Evolutionary conservation across 2,888 invertebrate species (phyloP), one percentile per base, ranked within the genome.

Genomic region (Drosophila koepferae): DNA sequence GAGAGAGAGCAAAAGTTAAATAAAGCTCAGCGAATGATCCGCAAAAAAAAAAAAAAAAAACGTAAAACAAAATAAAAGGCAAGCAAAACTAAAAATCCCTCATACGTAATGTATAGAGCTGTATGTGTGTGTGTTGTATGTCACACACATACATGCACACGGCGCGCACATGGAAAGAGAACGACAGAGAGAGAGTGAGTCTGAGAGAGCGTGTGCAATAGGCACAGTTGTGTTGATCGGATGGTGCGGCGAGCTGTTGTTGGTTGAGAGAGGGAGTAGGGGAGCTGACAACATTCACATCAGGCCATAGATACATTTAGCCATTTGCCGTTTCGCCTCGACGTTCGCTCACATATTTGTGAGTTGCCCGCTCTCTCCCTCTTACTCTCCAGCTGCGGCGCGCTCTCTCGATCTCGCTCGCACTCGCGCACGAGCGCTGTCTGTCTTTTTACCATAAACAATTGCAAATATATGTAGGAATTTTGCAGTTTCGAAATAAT

Each of bases 1-100:
- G 66, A 74, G 85, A 86, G 86, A 86, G 86, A 90, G 90, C 88
- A 90, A 89, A 90, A 87, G 91, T 86, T 86, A 86, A 86, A 90
- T 86, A 86, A 90, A 86, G 90, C 90, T 86, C 88, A 62, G 78
- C 87, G 69, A 86, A 85, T 86, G 85, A 85, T 85, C 85, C 84
- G 85, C 89, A 85, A 86, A 85, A 84, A 73, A 41, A 51, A 23
- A 23, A 23, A 23, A 20, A 20, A 20, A 20, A 71, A 51, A 74
- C 53, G 44, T 40, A 68, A 77, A 54, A 67, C 61, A 54, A 65
- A 70, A 82, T 68, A 80, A 76, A 80, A 75, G 72, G 72, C 83
- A 75, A 83, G 79, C 79, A 82, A 82, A 82, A 86, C 70, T 71
- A 78, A 81, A 81, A 83, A 73, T 63, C 76, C 71, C 76, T 81